phyloP scores from a whole-genome alignment of 2,888 invertebrate species.

The Drosophila crucigera region DNA sequence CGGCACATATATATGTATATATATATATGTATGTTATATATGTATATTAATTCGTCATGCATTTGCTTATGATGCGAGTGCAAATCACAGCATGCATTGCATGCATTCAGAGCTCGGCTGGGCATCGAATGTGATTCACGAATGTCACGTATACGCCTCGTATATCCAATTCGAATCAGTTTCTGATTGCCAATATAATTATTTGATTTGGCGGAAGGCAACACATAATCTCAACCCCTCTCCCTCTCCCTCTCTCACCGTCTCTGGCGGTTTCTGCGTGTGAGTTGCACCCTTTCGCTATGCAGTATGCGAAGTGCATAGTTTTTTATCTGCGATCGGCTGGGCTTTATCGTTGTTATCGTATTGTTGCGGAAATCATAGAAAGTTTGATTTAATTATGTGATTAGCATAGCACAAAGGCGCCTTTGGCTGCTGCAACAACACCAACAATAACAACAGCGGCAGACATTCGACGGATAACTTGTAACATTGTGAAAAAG shows the following conservation, averaged over 20 bases:
- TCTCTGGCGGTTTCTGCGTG: neutral
- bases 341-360: neutral
- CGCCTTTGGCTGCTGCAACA: conserved; percentile 40
- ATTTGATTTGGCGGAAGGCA: conserved; percentile 10
- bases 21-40: neutral
- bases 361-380: conserved; percentile 66
- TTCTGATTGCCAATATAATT: conserved; percentile 1
- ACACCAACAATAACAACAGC: conserved; percentile 18
- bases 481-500: conserved; percentile 70
- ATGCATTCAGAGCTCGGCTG: conserved; percentile 24
- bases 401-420: conserved; percentile 77
- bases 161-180: neutral
- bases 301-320: conserved; percentile 15
- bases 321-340: neutral
- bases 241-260: neutral
- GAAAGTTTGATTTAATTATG: conserved; percentile 79
- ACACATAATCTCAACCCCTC: neutral
- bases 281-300: conserved; percentile 47
- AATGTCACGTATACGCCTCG: conserved; percentile 47
- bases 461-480: conserved; percentile 32
- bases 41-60: conserved; percentile 27
- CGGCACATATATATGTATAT: neutral
- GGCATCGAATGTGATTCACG: conserved; percentile 29
- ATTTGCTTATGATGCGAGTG: conserved; percentile 29
- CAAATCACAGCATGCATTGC: conserved; percentile 25